phyloP scores from a whole-genome alignment of 2,797 vertebrate species.

The Eulemur rubriventer region DNA sequence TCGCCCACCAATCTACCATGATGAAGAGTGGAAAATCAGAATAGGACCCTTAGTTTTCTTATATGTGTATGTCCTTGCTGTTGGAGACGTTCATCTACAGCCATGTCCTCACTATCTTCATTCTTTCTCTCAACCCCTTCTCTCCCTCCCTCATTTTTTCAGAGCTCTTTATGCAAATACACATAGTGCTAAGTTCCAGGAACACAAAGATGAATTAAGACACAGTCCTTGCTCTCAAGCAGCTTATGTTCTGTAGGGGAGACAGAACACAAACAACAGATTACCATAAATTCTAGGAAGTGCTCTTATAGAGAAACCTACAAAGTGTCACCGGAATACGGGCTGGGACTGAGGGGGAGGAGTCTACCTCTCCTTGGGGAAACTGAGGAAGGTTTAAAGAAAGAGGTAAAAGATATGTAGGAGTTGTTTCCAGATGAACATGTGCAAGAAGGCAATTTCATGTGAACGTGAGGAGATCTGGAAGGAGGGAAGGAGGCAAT shows the following conservation, averaged over 20 bases:
- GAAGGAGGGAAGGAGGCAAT: not conserved
- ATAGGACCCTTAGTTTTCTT: not conserved
- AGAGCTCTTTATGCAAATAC: not conserved
- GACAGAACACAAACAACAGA: not conserved
- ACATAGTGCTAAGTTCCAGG: not conserved
- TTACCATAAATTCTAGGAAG: accelerated
- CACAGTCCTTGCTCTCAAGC: not conserved
- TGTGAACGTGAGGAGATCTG: not conserved
- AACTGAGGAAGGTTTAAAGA: not conserved
- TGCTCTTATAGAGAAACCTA: not conserved
- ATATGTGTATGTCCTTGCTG: not conserved
- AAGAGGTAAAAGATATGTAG: not conserved
- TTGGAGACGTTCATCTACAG: not conserved
- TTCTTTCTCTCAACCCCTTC: not conserved
- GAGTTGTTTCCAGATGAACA: not conserved
- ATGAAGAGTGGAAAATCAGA: not conserved
- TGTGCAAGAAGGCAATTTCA: not conserved
- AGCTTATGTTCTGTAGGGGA: not conserved
- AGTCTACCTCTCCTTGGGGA: not conserved
- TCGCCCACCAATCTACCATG: not conserved
- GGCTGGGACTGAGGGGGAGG: too few species aligned
- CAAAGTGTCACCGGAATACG: not conserved
- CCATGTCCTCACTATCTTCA: not conserved
- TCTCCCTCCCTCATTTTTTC: not conserved
- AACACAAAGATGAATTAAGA: not conserved